Base-by-base conservation (phyloP, 2,888 invertebrate species). In the Koerneria pararmatus region DNA sequence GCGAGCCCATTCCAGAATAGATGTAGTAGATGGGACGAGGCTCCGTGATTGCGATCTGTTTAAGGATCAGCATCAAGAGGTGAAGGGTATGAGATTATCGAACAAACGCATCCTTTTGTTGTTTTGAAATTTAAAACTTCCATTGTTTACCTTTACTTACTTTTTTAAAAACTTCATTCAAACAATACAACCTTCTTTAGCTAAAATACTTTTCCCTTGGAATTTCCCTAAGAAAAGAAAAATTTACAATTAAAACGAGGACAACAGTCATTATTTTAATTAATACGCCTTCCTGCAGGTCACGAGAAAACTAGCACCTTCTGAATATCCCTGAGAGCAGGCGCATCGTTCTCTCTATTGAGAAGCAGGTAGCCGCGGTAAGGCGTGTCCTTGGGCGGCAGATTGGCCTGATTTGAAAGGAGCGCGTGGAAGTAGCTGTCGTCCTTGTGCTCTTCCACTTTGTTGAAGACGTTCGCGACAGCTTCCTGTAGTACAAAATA, bases 1-100 rank as follows among this genome's bases (percentile, higher is more conserved):
- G 97, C 51, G 92, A 90, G 19, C 97, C 97, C 97, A 98, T 97
- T 69, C 98, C 98, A 56, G 94, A 91, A 86, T 93, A 97, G 71
- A 97, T 88, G 85, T 89, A 97, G 92, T 95, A 97, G 65, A 95
- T 86, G 0, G 95, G 83, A 53, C 84, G 74, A 31, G 74, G 71
- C 59, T 82, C 82, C 29, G 80, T 82, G 70, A 82, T 78, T 48
- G 78, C 69, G 31, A 79, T 65, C 64, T 67, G n/a, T 29, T 35
- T 22, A 3, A 37, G 19, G 35, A n/a, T 15, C 15, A 41, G 29
- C 19, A n/a, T 31, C n/a, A n/a, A n/a, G n/a, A n/a, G n/a, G n/a
- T 6, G 8, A 53, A 53, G 11, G 27, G 11, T 22, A 6, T 53
- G 6, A 15, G 8, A 6, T 11, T 24, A 15, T 53, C 24, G 53